Percentiles rank a stretch among this genome's conserved stretches.
phyloP scores from a whole-genome alignment of 2,888 invertebrate species.

The Cataglyphis albicans region DNA sequence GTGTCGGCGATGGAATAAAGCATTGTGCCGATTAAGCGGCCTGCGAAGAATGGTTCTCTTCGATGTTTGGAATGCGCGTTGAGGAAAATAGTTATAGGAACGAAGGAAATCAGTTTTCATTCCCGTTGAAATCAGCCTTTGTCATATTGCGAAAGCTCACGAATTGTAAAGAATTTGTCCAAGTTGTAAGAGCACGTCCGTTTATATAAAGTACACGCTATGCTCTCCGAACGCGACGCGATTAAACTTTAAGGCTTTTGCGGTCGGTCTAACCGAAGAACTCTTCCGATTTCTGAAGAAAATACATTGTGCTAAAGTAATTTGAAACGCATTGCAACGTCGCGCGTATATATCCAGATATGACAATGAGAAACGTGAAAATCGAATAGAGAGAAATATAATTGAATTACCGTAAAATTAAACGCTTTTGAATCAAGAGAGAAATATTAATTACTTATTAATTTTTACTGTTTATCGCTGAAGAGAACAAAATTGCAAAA shows the following conservation, averaged over 20 bases:
- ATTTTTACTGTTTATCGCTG: background rate
- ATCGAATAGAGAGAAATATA: background rate
- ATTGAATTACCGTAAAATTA: background rate
- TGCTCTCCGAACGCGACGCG: constrained; percentile 51
- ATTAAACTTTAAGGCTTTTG: constrained; percentile 75
- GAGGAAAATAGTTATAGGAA: constrained; percentile 25
- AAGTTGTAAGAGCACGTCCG: background rate
- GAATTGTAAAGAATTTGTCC: background rate
- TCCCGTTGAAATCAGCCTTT: background rate
- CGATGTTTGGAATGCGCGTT: constrained; percentile 15
- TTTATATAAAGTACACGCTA: constrained; percentile 52
- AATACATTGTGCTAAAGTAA: constrained; percentile 41
- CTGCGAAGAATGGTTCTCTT: background rate
- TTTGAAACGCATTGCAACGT: constrained; percentile 56
- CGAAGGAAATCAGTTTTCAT: constrained; percentile 1
- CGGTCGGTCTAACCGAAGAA: constrained; percentile 60
- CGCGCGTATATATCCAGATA: background rate
- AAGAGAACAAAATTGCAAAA: background rate
- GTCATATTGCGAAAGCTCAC: constrained; percentile 48
- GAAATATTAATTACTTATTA: constrained; percentile 9
- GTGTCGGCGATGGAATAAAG: constrained; percentile 57
- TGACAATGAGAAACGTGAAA: constrained; percentile 6
- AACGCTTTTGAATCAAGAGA: background rate
- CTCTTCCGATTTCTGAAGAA: constrained; percentile 27
- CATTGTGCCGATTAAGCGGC: constrained; percentile 67